These are phyloP conservation scores for Xylocampa areola DNA, from an alignment of 2,888 invertebrate species.

Conservation along the genomic window DNA sequence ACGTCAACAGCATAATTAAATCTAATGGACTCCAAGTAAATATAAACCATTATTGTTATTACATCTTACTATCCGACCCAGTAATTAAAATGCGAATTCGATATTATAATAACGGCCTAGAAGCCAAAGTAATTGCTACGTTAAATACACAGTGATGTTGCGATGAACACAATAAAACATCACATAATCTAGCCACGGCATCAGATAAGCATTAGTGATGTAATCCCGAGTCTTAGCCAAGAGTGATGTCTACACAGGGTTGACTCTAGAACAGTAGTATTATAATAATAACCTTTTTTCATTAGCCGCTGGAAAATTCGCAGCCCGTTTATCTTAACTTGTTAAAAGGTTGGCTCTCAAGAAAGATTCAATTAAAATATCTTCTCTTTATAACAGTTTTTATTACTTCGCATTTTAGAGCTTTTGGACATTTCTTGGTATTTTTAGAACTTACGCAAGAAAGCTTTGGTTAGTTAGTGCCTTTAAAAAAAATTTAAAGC, in stretches of 20 bases:
- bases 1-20: slow-evolving; percentile 40
- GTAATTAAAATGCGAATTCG: slow-evolving; percentile 48
- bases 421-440: slow-evolving; percentile 27
- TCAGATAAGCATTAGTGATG: slow-evolving; percentile 70
- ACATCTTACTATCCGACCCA: slow-evolving; percentile 27
- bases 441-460: slow-evolving; percentile 24
- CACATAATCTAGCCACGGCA: slow-evolving; percentile 65
- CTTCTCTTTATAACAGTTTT: slow-evolving; percentile 35
- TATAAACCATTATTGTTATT: slow-evolving; percentile 32
- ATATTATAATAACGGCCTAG: slow-evolving; percentile 54
- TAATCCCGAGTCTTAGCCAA: slow-evolving; percentile 60
- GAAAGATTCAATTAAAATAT: slow-evolving; percentile 37
- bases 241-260: slow-evolving; percentile 43
- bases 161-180: slow-evolving; percentile 67
- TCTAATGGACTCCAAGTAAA: slow-evolving; percentile 40
- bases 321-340: slow-evolving; percentile 4
- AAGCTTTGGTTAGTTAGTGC: slow-evolving; percentile 20
- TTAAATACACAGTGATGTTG: slow-evolving; percentile 56
- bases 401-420: slow-evolving; percentile 27
- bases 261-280: slow-evolving; percentile 26
- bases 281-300: background rate
- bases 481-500: slow-evolving; percentile 33
- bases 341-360: slow-evolving; percentile 4
- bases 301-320: slow-evolving; percentile 1
- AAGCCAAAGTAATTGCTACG: slow-evolving; percentile 56